phyloP scores from a whole-genome alignment of 35 echinoderm and acorn worm genomes.

The Lytechinus variegatus region DNA sequence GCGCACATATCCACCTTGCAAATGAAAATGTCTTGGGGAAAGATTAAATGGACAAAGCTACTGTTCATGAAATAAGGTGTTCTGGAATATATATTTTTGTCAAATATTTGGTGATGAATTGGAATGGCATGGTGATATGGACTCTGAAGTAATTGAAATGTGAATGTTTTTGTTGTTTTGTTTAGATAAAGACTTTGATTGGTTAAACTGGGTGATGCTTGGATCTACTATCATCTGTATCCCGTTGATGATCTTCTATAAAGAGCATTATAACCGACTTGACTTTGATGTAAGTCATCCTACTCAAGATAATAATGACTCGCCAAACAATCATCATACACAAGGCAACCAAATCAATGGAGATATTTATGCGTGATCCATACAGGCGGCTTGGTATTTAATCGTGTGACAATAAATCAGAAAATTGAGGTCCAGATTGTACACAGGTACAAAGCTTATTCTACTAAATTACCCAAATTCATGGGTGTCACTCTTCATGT shows the following conservation, averaged over 20 bases:
- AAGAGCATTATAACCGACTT: conserved; percentile 82
- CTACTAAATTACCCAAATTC: too few species aligned
- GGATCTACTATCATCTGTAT: conserved; percentile 59
- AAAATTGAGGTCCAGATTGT: too few species aligned
- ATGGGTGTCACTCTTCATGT: too few species aligned
- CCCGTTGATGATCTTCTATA: conserved; percentile 69
- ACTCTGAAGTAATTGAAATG: neutral
- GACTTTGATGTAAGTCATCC: conserved; percentile 46
- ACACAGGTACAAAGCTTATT: too few species aligned
- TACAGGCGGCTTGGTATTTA: too few species aligned
- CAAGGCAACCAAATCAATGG: neutral
- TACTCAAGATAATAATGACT: neutral
- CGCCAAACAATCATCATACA: neutral
- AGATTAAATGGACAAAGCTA: too few species aligned
- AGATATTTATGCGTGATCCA: neutral
- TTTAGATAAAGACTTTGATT: conserved; percentile 46
- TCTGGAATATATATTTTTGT: too few species aligned
- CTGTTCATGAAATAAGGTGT: too few species aligned
- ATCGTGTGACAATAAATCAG: too few species aligned
- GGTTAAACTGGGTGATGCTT: conserved; percentile 60
- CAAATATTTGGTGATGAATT: neutral
- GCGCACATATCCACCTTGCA: too few species aligned
- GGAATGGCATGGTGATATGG: neutral
- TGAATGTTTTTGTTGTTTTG: neutral
- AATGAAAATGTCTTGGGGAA: too few species aligned